phyloP scores from a whole-genome alignment of 2,797 vertebrate genomes.

The Pipistrellus pipistrellus region DNA sequence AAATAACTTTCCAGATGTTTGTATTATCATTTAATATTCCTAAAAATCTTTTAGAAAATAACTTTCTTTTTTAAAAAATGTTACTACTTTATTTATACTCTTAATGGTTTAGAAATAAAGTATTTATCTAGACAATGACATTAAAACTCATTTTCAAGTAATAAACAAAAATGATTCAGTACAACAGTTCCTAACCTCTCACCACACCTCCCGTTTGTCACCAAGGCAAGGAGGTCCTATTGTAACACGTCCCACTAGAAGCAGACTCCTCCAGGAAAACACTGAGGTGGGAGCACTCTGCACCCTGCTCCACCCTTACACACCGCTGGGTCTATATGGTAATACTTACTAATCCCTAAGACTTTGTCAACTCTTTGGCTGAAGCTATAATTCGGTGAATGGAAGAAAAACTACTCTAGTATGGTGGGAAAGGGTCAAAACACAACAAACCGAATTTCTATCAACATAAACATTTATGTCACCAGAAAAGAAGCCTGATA shows the following conservation, averaged over 20 bases:
- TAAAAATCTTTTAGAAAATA: background rate
- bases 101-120: constrained; percentile 76
- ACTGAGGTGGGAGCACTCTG: background rate
- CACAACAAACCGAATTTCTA: constrained; percentile 47
- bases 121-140: background rate
- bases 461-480: constrained; percentile 70
- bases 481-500: constrained; percentile 60
- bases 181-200: background rate
- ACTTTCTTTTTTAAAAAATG: background rate
- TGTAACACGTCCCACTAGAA: background rate
- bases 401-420: constrained; percentile 56
- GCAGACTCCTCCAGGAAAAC: background rate
- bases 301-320: background rate
- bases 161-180: background rate
- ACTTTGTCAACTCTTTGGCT: constrained; percentile 65
- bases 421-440: constrained; percentile 68
- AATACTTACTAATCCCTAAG: background rate
- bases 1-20: background rate
- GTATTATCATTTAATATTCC: constrained; percentile 19
- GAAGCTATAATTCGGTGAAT: constrained; percentile 53
- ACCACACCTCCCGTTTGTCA: background rate
- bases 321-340: background rate
- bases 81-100: constrained; percentile 31
- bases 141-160: constrained; percentile 33
- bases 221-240: background rate